A percentile compares a stretch with the other conserved stretches of the same genome.
Evolutionary conservation across 2,888 invertebrate species (phyloP).

Genomic region (Smittia sp.): DNA sequence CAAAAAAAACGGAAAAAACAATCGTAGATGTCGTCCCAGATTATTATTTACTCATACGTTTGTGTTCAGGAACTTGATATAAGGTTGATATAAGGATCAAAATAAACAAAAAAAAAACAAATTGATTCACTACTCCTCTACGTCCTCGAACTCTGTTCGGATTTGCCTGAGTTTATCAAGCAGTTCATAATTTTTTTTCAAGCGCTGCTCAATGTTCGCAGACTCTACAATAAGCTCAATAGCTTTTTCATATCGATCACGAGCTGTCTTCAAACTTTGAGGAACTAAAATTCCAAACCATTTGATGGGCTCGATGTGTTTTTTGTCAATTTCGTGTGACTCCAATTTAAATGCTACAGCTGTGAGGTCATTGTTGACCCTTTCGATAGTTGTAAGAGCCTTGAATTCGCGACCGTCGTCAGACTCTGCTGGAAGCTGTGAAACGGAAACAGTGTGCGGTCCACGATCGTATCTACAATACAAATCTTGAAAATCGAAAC

Average conservation of each 20-base stretch:
- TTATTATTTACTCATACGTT: neutral
- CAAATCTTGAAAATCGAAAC: neutral
- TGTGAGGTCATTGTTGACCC: constrained; percentile 49
- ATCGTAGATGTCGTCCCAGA: neutral
- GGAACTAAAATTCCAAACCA: constrained; percentile 89
- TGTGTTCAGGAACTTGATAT: constrained; percentile 16
- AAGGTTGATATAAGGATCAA: too few relatives aligned
- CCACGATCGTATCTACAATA: constrained; percentile 74
- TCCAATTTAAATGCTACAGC: constrained; percentile 49
- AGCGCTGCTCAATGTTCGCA: constrained; percentile 66
- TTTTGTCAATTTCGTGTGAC: constrained; percentile 50
- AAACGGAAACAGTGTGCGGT: constrained; percentile 65
- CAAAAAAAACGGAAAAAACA: constrained; percentile 38
- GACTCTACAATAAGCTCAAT: constrained; percentile 65
- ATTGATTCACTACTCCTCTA: constrained; percentile 30
- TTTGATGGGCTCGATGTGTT: constrained; percentile 64
- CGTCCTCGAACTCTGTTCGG: neutral
- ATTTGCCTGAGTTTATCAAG: neutral
- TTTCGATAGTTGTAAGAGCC: constrained; percentile 51
- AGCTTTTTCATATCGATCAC: constrained; percentile 68
- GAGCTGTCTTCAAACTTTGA: constrained; percentile 71
- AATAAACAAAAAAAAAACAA: too few relatives aligned
- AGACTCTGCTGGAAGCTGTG: constrained; percentile 66
- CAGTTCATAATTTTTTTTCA: constrained; percentile 47
- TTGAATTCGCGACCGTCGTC: constrained; percentile 58